phyloP scores from a whole-genome alignment of 2,113 vertebrate genomes.

The Nothoprocta pentlandii region DNA sequence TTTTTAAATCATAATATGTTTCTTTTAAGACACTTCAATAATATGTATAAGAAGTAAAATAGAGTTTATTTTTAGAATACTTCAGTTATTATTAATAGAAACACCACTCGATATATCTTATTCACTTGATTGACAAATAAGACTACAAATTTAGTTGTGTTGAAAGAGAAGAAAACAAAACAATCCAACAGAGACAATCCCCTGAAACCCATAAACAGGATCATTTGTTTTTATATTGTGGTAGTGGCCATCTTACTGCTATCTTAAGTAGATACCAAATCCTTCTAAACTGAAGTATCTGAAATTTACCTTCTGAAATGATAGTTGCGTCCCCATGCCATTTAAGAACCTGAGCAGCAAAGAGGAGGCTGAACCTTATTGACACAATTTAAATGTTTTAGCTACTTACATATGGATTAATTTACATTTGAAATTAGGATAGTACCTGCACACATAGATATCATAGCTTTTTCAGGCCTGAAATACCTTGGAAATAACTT shows the following conservation, averaged over 20 bases:
- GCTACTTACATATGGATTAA: not conserved
- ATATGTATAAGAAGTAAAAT: not conserved
- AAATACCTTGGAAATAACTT: too few relatives aligned
- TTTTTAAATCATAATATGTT: not conserved
- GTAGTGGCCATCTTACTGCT: not conserved
- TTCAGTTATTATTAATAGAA: not conserved
- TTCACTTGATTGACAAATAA: not conserved
- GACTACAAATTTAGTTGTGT: not conserved
- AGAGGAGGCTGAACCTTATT: accelerated
- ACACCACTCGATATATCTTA: not conserved
- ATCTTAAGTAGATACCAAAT: not conserved
- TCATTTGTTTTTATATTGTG: not conserved
- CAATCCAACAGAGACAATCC: not conserved
- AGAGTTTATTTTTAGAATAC: not conserved
- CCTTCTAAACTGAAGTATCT: not conserved
- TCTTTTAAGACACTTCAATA: not conserved
- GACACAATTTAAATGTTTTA: not conserved
- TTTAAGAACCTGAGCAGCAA: not conserved
- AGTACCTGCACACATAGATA: accelerated
- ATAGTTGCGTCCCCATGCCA: accelerated
- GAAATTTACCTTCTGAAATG: not conserved
- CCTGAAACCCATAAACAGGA: not conserved
- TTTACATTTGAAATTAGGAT: not conserved
- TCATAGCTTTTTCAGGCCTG: not conserved
- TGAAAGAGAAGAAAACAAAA: not conserved